Conservation (phyloP, 2,888 invertebrate genomes). For the Exephanes ischioxanthus region DNA sequence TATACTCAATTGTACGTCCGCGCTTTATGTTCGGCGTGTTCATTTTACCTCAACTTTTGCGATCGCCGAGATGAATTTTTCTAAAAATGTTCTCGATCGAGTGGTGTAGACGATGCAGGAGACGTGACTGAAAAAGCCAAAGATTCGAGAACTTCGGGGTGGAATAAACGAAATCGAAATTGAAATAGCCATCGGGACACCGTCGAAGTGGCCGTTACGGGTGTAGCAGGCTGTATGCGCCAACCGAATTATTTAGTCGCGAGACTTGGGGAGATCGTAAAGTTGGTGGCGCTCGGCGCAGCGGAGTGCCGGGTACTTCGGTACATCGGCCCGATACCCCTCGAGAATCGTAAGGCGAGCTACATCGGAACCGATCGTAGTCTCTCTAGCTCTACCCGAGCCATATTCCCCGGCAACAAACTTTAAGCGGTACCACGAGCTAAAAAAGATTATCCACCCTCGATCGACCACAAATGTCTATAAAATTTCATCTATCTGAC, state of each 20-base stretch:
- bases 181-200: slow-evolving; percentile 47
- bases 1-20: too few relatives aligned
- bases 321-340: slow-evolving; percentile 52
- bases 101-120: too few relatives aligned
- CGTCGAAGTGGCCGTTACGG: slow-evolving; percentile 51
- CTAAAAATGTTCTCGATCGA: too few relatives aligned
- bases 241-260: slow-evolving; percentile 75
- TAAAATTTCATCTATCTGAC: slow-evolving; percentile 9
- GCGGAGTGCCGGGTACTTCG: slow-evolving; percentile 4
- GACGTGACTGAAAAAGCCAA: slow-evolving; percentile 35
- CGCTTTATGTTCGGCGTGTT: too few relatives aligned
- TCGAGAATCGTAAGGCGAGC: slow-evolving; percentile 55
- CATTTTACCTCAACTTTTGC: too few relatives aligned
- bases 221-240: slow-evolving; percentile 16
- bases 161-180: slow-evolving; percentile 53
- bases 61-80: too few relatives aligned
- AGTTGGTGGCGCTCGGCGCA: slow-evolving; percentile 57
- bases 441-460: slow-evolving; percentile 13
- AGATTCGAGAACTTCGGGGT: slow-evolving; percentile 29
- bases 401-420: slow-evolving; percentile 47
- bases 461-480: slow-evolving; percentile 14
- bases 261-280: slow-evolving; percentile 71
- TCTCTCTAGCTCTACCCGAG: slow-evolving; percentile 20
- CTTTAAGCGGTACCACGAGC: slow-evolving; percentile 34
- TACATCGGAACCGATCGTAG: slow-evolving; percentile 29